Conservation (phyloP, 2,113 vertebrate species). For the Scomber japonicus region DNA sequence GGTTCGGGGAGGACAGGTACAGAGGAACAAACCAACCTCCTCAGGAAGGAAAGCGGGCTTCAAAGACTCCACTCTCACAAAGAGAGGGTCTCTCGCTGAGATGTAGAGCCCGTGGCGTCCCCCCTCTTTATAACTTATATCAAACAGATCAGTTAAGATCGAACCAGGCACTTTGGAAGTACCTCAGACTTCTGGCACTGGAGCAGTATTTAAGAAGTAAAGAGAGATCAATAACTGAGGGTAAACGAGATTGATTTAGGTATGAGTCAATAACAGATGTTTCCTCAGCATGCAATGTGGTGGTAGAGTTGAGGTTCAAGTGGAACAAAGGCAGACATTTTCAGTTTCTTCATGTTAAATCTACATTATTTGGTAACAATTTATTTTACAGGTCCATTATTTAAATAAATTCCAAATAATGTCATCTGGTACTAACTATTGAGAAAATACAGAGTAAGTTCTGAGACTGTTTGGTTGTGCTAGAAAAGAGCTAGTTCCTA, state of each 20-base stretch:
- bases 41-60: constrained; percentile 69
- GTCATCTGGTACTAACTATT: neutral
- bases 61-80: constrained; percentile 69
- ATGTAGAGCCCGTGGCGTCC: constrained; percentile 60
- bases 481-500: no score
- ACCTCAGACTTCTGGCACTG: constrained; percentile 56
- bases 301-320: constrained; percentile 11
- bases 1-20: constrained; percentile 67
- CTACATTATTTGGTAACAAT: neutral
- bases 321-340: constrained; percentile 29
- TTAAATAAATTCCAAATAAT: neutral
- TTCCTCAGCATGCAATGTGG: constrained; percentile 22
- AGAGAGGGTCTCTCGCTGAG: constrained; percentile 63
- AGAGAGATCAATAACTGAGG: constrained; percentile 51
- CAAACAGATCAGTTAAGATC: constrained; percentile 66
- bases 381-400: neutral
- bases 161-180: constrained; percentile 47
- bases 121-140: constrained; percentile 61
- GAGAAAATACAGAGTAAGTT: neutral
- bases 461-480: neutral
- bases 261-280: constrained; percentile 53
- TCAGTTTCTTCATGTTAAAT: neutral
- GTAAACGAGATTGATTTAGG: constrained; percentile 64
- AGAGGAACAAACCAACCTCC: constrained; percentile 69
- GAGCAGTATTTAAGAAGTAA: constrained; percentile 59